A percentile compares a stretch with the other conserved stretches of the same genome.
Conservation (phyloP, 2,797 vertebrate genomes). For the Sebastes wilsoni region DNA sequence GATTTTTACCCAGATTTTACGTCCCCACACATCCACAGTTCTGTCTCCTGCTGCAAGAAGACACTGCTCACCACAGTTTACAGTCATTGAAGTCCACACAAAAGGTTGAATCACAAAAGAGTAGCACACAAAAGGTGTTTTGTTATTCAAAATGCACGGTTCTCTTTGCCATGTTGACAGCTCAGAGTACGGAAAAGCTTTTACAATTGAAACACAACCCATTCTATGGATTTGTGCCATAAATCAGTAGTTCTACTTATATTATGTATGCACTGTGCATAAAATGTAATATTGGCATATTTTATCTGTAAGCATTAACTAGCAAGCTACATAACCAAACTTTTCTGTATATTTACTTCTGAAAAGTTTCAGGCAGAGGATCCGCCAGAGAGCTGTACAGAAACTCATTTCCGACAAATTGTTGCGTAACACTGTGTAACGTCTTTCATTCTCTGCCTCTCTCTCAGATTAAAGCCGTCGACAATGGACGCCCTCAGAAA, state of each 20-base stretch:
- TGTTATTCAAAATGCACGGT: constrained; percentile 8
- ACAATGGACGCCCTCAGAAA: constrained; percentile 97
- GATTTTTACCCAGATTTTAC: background rate
- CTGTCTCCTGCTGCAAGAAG: background rate
- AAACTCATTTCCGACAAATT: constrained; percentile 10
- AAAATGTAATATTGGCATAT: background rate
- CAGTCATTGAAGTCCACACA: constrained; percentile 25
- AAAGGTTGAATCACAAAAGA: constrained; percentile 38
- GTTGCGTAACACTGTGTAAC: constrained; percentile 21
- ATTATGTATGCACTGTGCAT: background rate
- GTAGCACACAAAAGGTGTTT: constrained; percentile 23
- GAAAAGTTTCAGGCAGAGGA: background rate
- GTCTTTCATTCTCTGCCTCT: constrained; percentile 1
- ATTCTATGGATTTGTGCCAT: background rate
- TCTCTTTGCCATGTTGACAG: background rate
- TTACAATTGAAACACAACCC: background rate
- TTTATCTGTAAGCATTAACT: background rate
- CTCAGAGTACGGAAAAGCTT: background rate
- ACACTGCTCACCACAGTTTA: constrained; percentile 13
- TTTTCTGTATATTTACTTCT: background rate
- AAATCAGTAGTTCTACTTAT: background rate
- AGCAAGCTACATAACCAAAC: background rate
- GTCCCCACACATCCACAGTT: background rate
- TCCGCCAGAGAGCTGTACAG: background rate
- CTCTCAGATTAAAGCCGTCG: constrained; percentile 95